A percentile compares a stretch with the other conserved stretches of the same genome.
phyloP scores from a whole-genome alignment of 2,888 invertebrate genomes.

The Leptinotarsa tumamoca region DNA sequence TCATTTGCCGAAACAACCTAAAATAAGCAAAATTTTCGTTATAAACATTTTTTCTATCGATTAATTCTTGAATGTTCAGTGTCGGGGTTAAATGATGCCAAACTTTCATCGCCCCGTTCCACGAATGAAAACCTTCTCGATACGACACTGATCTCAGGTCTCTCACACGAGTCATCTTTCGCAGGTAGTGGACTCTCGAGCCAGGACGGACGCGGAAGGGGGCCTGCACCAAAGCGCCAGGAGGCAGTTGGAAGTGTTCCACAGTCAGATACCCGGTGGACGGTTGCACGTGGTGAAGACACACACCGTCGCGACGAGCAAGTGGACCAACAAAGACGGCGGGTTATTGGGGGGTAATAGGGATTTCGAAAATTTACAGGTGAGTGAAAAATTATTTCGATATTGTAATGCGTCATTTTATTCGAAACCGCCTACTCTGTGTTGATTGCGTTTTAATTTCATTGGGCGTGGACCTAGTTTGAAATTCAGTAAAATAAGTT shows the following conservation, averaged over 20 bases:
- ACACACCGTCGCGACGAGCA: constrained; percentile 65
- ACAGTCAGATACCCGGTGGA: constrained; percentile 76
- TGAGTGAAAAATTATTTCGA: constrained; percentile 43
- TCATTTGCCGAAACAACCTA: too few relatives aligned
- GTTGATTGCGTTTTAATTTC: too few relatives aligned
- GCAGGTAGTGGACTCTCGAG: constrained; percentile 70
- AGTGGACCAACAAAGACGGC: constrained; percentile 53
- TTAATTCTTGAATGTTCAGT: too few relatives aligned
- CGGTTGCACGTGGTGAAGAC: constrained; percentile 80
- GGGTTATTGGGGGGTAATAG: constrained; percentile 18
- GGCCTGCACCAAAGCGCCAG: constrained; percentile 69
- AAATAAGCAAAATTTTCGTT: too few relatives aligned
- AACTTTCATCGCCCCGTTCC: too few relatives aligned
- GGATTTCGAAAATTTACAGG: constrained; percentile 64
- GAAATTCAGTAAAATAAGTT: too few relatives aligned
- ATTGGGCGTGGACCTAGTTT: too few relatives aligned
- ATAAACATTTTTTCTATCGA: too few relatives aligned
- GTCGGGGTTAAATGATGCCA: too few relatives aligned
- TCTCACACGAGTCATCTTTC: constrained; percentile 17
- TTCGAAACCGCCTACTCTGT: too few relatives aligned
- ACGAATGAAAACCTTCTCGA: too few relatives aligned
- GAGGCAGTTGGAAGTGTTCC: constrained; percentile 76
- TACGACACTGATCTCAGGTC: too few relatives aligned
- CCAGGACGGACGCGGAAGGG: constrained; percentile 69
- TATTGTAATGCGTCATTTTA: not conserved